Percentiles rank a stretch among this genome's conserved stretches.
Evolutionary conservation across 2,888 invertebrate species (phyloP).

Genomic region (Andricus quercusramuli): DNA sequence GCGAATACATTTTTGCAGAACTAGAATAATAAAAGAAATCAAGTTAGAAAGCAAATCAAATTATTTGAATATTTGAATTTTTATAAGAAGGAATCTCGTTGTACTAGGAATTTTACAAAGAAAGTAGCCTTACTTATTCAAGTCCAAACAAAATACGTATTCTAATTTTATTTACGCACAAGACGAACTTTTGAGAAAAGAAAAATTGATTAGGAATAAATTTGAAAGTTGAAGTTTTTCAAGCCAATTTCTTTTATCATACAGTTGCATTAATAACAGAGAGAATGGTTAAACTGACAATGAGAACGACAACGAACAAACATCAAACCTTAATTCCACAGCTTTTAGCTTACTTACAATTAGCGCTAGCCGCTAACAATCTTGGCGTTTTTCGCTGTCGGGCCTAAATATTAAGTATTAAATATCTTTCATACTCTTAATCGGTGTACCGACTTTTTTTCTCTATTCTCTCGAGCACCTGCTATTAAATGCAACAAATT

Average conservation of each 20-base stretch:
- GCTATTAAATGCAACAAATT: slow-evolving; percentile 63
- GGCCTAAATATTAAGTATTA: slow-evolving; percentile 63
- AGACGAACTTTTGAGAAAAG: not conserved
- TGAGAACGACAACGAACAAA: slow-evolving; percentile 66
- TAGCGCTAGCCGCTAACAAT: slow-evolving; percentile 29
- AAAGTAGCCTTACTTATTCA: not conserved
- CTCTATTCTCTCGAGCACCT: slow-evolving; percentile 67
- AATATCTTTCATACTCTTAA: slow-evolving; percentile 50
- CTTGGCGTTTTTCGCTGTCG: slow-evolving; percentile 66
- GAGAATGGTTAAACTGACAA: slow-evolving; percentile 42
- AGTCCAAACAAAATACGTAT: not conserved
- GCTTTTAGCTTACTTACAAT: slow-evolving; percentile 49
- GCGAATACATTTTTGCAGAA: not conserved
- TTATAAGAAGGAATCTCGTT: not conserved
- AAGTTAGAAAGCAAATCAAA: slow-evolving; percentile 28
- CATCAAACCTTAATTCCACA: slow-evolving; percentile 54
- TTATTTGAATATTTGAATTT: slow-evolving; percentile 33
- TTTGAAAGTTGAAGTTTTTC: not conserved
- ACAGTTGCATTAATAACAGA: slow-evolving; percentile 34
- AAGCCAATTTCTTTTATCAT: not conserved
- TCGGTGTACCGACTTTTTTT: slow-evolving; percentile 59
- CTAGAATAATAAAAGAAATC: slow-evolving; percentile 15
- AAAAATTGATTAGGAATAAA: slow-evolving; percentile 8
- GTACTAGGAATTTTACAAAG: slow-evolving; percentile 9
- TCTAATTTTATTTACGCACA: slow-evolving; percentile 13